Conservation (phyloP, 1,140 invertebrate genomes). For the Musca vetustissima region DNA sequence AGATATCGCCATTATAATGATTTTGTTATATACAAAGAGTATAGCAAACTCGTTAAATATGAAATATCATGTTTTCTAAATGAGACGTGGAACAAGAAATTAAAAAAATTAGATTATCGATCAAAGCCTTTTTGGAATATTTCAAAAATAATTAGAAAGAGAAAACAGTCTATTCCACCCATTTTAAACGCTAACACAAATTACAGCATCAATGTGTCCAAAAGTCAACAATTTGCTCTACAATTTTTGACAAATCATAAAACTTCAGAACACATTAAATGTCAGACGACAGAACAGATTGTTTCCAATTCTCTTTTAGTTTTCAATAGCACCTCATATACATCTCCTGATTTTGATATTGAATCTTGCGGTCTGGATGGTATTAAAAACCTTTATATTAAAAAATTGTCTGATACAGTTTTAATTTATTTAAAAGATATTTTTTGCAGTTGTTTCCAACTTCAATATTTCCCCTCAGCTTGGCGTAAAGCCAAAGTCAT, state of each 20-base stretch:
- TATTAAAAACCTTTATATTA: background rate
- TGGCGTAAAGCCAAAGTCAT: constrained; percentile 54
- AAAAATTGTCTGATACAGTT: background rate
- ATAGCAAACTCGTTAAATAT: background rate
- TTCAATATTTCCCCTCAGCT: constrained; percentile 39
- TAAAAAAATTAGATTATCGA: background rate
- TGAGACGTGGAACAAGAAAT: background rate
- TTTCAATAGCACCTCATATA: no score
- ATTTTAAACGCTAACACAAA: background rate
- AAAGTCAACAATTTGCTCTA: background rate
- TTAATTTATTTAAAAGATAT: no score
- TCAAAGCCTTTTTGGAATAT: background rate
- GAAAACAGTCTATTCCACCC: background rate
- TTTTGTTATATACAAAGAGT: background rate
- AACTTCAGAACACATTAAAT: background rate
- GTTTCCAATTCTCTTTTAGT: background rate
- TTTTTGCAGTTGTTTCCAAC: constrained; percentile 38
- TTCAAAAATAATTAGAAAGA: background rate
- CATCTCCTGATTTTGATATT: no score
- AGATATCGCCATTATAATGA: background rate
- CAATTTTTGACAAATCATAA: background rate
- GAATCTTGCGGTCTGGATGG: background rate
- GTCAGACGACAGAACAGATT: background rate
- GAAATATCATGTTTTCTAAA: background rate
- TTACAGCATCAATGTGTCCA: background rate